Percentiles rank a stretch among this genome's conserved stretches.
Evolutionary conservation across 2,797 vertebrate species (phyloP).

Genomic region (Periparus ater): DNA sequence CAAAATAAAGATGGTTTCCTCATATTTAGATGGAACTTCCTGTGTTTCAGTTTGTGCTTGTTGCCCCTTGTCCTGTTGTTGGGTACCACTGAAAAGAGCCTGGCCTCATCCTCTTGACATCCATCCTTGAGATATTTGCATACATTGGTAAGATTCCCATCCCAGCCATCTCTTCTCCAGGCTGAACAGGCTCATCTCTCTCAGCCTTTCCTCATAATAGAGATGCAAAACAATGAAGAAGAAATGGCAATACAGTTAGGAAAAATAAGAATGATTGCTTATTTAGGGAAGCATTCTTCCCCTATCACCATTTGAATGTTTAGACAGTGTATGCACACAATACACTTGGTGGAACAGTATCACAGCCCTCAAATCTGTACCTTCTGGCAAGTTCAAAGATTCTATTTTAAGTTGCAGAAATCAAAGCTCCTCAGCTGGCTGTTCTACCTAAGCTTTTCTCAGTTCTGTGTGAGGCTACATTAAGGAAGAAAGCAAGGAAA

Average conservation of each 20-base stretch:
- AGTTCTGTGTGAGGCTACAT: not conserved
- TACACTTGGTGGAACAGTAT: not conserved
- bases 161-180: not conserved
- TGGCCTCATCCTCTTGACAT: not conserved
- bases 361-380: not conserved
- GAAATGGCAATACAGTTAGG: not conserved
- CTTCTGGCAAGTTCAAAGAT: not conserved
- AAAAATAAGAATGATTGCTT: not conserved
- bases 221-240: not conserved
- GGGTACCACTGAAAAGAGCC: not conserved
- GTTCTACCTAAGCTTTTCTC: not conserved
- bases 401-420: not conserved
- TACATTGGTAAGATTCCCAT: not conserved
- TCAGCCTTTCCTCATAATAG: not conserved
- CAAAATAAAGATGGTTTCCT: not conserved
- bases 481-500: not conserved
- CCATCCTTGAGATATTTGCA: not conserved
- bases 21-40: not conserved
- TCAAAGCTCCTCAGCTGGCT: not conserved
- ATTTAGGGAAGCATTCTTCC: not conserved
- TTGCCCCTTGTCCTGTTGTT: not conserved
- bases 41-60: not conserved
- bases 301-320: not conserved
- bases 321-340: not conserved
- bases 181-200: not conserved